Evolutionary conservation across 92 coral and sea anemone genomes (phyloP).

Genomic region (Porites lobata): DNA sequence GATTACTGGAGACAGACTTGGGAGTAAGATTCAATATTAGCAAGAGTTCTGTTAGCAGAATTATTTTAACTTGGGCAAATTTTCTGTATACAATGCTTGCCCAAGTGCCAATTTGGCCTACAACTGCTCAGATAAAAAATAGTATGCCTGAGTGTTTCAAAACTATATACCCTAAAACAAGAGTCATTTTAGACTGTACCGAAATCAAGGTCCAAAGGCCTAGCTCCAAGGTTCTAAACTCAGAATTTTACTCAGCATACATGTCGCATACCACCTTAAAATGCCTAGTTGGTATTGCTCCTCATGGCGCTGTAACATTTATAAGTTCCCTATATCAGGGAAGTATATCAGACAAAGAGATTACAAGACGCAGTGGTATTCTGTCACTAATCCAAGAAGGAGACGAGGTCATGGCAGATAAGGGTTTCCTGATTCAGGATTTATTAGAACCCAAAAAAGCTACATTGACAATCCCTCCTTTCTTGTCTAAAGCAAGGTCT

Average conservation of each 20-base stretch:
- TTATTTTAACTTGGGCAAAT: constrained; percentile 43
- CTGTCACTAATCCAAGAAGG: constrained; percentile 44
- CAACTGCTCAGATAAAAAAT: constrained; percentile 33
- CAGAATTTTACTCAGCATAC: constrained; percentile 42
- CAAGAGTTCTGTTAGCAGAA: constrained; percentile 39
- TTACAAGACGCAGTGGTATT: constrained; percentile 42
- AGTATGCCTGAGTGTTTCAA: constrained; percentile 39
- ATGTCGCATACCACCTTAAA: constrained; percentile 54
- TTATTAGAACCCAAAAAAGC: constrained; percentile 21
- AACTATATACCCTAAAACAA: constrained; percentile 24
- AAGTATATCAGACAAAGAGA: constrained; percentile 58
- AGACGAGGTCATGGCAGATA: constrained; percentile 65
- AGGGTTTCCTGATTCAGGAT: constrained; percentile 54
- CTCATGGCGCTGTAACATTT: constrained; percentile 60
- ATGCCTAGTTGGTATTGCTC: constrained; percentile 51
- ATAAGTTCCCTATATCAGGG: constrained; percentile 44
- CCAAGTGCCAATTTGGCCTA: constrained; percentile 55
- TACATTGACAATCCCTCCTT: constrained; percentile 54
- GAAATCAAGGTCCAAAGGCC: constrained; percentile 61
- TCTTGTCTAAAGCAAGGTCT: constrained; percentile 43
- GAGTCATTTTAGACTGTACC: constrained; percentile 60
- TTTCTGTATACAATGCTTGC: constrained; percentile 53
- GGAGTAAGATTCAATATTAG: constrained; percentile 43
- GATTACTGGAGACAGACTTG: constrained; percentile 41
- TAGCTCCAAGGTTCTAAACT: constrained; percentile 58